Percentiles rank a stretch among this genome's conserved stretches.
Conservation (phyloP, 2,797 vertebrate genomes). For the Microcaecilia unicolor region DNA sequence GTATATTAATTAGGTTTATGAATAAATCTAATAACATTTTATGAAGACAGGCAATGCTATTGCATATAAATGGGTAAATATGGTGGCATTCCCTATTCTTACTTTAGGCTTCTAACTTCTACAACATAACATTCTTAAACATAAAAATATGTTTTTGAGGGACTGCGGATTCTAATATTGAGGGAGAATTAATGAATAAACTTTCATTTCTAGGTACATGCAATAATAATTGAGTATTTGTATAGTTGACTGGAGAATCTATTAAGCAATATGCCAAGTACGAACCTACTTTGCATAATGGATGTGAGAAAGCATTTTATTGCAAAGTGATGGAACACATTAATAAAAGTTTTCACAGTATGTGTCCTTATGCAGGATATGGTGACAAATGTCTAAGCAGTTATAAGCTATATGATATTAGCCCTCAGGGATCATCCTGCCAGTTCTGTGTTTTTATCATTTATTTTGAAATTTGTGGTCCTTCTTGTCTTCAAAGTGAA, state of each 20-base stretch:
- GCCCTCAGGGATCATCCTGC: slow-evolving; percentile 29
- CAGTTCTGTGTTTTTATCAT: slow-evolving; percentile 31
- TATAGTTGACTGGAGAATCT: slow-evolving; percentile 21
- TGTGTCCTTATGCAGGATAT: slow-evolving; percentile 31
- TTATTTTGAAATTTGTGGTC: slow-evolving; percentile 25
- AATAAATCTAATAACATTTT: no score
- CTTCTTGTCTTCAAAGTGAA: slow-evolving; percentile 11
- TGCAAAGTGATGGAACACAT: slow-evolving; percentile 13
- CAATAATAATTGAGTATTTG: slow-evolving; percentile 21
- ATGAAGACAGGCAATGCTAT: no score
- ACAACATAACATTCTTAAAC: no score
- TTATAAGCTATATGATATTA: slow-evolving; percentile 17
- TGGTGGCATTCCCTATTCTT: not conserved
- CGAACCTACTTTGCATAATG: slow-evolving; percentile 23
- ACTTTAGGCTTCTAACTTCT: not conserved
- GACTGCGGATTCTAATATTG: slow-evolving; percentile 14
- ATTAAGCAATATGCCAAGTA: slow-evolving; percentile 17
- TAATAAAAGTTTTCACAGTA: slow-evolving; percentile 31
- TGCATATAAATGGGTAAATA: no score
- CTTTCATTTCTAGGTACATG: slow-evolving; percentile 6
- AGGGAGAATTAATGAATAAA: slow-evolving; percentile 16
- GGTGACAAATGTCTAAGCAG: slow-evolving; percentile 29
- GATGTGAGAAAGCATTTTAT: slow-evolving; percentile 5
- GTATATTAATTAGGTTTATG: no score
- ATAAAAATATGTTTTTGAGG: not conserved